Evolutionary conservation across 2,113 vertebrate genomes (phyloP).

Genomic region (Tyto alba): DNA sequence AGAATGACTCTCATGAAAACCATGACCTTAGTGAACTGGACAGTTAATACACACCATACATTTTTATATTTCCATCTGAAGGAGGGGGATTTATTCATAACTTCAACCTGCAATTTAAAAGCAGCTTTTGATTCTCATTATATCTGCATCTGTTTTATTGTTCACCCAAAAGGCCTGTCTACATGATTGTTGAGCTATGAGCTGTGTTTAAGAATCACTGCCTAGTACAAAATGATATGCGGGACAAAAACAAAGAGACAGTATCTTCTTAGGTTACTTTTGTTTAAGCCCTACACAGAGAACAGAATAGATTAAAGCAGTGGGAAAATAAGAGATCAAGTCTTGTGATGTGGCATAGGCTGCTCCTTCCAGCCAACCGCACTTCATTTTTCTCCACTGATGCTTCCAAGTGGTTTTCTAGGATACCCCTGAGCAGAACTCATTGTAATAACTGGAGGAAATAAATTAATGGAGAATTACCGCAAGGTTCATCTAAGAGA

Average conservation of each 20-base stretch:
- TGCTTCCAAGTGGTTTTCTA: constrained; percentile 60
- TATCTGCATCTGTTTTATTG: neutral
- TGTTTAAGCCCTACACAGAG: constrained; percentile 53
- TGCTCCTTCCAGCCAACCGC: constrained; percentile 53
- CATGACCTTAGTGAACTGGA: neutral
- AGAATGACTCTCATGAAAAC: neutral
- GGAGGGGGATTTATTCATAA: neutral
- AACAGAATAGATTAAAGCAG: constrained; percentile 60
- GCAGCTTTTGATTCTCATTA: neutral
- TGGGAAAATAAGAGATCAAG: constrained; percentile 51
- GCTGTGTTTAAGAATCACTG: neutral
- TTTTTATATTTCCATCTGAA: neutral
- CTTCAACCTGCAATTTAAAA: constrained; percentile 13
- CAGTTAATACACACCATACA: neutral
- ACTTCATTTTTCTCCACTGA: constrained; percentile 33
- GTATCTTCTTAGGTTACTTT: constrained; percentile 54
- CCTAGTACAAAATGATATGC: constrained; percentile 31
- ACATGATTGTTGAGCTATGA: neutral
- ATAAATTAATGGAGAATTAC: constrained; percentile 64
- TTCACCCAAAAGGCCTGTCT: neutral
- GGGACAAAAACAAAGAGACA: constrained; percentile 49
- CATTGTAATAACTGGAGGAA: constrained; percentile 68
- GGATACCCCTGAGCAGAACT: constrained; percentile 61
- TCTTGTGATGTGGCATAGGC: constrained; percentile 43
- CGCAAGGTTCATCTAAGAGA: constrained; percentile 53